These are phyloP conservation scores for Poeciliopsis turrubarensis DNA, from an alignment of 2,113 vertebrate genomes.

Conservation along the genomic window DNA sequence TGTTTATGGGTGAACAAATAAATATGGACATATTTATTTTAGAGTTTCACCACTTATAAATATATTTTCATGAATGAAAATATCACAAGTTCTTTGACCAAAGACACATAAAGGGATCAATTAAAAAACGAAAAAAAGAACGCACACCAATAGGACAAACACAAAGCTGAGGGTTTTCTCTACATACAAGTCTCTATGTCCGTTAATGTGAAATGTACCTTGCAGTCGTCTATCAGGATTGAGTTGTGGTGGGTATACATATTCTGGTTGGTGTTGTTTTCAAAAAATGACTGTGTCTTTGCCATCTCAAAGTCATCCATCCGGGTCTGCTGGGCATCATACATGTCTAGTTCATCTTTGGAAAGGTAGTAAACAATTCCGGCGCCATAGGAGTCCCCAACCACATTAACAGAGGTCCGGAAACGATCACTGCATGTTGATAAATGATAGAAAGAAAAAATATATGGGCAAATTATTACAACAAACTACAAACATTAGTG, in stretches of 20 bases:
- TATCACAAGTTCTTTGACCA: slow-evolving; percentile 46
- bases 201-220: slow-evolving; percentile 96
- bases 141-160: slow-evolving; percentile 46
- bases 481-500: not conserved
- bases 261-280: slow-evolving; percentile 95
- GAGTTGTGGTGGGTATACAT: slow-evolving; percentile 94
- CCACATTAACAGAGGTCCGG: slow-evolving; percentile 97
- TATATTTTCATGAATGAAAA: slow-evolving; percentile 33
- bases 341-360: slow-evolving; percentile 89
- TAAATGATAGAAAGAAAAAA: slow-evolving; percentile 1
- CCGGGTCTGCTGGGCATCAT: slow-evolving; percentile 88
- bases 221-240: slow-evolving; percentile 96
- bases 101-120: slow-evolving; percentile 52
- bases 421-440: slow-evolving; percentile 88
- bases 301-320: slow-evolving; percentile 93
- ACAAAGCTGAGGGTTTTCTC: slow-evolving; percentile 60
- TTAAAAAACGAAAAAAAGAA: slow-evolving; percentile 53
- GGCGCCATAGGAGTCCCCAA: slow-evolving; percentile 96
- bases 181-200: slow-evolving; percentile 99
- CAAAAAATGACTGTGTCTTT: slow-evolving; percentile 91
- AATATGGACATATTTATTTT: slow-evolving; percentile 56
- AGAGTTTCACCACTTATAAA: slow-evolving; percentile 31
- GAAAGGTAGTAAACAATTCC: slow-evolving; percentile 97
- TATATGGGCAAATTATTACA: not conserved
- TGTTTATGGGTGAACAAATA: slow-evolving; percentile 54